A percentile compares a stretch with the other conserved stretches of the same genome.
phyloP scores from a whole-genome alignment of 2,797 vertebrate genomes.

The Gymnopithys bicolor region DNA sequence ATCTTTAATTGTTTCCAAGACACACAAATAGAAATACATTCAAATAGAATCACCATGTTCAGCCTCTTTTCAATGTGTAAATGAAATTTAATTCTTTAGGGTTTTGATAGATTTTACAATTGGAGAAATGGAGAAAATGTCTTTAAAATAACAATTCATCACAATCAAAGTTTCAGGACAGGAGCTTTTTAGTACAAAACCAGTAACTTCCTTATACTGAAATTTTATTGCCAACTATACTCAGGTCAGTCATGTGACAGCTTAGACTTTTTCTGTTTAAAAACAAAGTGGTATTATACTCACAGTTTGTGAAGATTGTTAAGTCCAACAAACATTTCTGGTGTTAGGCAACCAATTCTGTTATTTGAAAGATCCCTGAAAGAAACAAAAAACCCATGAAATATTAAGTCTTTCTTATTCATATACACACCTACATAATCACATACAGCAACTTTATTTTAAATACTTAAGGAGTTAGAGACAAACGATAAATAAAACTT shows the following conservation, averaged over 20 bases:
- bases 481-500: background rate
- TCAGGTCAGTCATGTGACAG: background rate
- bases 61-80: background rate
- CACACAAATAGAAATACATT: background rate
- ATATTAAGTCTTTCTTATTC: background rate
- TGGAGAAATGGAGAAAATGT: background rate
- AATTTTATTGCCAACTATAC: background rate
- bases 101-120: background rate
- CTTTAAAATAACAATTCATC: background rate
- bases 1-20: background rate
- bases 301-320: constrained; percentile 89
- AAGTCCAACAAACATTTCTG: constrained; percentile 89
- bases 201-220: background rate
- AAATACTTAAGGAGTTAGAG: background rate
- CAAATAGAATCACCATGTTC: background rate
- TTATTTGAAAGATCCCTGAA: constrained; percentile 92
- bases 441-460: background rate
- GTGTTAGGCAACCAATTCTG: constrained; percentile 89
- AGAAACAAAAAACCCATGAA: constrained; percentile 9
- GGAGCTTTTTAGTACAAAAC: background rate
- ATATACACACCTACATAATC: background rate
- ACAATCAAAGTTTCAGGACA: background rate
- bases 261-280: background rate
- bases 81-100: background rate
- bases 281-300: constrained; percentile 67